phyloP scores from a whole-genome alignment of 2,888 invertebrate species.

The Drosophila monieri region DNA sequence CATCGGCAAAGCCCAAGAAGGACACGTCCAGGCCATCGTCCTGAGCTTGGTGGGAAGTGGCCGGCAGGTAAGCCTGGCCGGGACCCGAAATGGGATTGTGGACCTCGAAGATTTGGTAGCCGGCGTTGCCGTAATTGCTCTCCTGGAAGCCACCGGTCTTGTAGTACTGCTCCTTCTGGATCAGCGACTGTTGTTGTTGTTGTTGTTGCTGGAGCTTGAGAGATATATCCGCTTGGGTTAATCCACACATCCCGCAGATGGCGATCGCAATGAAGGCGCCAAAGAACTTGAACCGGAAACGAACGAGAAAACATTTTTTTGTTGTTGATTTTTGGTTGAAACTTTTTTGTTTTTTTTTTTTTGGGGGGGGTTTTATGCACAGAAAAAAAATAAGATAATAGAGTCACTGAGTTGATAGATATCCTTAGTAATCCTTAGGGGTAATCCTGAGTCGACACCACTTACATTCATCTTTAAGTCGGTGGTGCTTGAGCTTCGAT shows the following conservation, averaged over 20 bases:
- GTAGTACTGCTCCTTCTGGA: constrained; percentile 38
- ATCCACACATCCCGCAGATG: constrained; percentile 52
- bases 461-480: constrained; percentile 82
- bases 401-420: constrained; percentile 3
- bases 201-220: constrained; percentile 53
- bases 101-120: constrained; percentile 76
- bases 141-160: constrained; percentile 60
- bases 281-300: constrained; percentile 51
- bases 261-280: constrained; percentile 62
- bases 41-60: constrained; percentile 44
- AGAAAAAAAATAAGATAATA: constrained; percentile 12
- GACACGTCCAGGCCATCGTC: constrained; percentile 70
- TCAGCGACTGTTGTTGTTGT: constrained; percentile 29
- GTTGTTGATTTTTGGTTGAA: neutral
- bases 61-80: constrained; percentile 52
- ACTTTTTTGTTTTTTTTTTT: neutral
- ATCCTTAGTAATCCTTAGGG: neutral
- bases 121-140: constrained; percentile 66
- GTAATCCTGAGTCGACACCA: constrained; percentile 28
- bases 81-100: constrained; percentile 68
- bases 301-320: constrained; percentile 32
- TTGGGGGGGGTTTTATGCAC: constrained; percentile 1
- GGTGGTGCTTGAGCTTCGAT: constrained; percentile 77
- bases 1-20: constrained; percentile 59
- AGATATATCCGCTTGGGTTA: constrained; percentile 68